A percentile compares a stretch with the other conserved stretches of the same genome.
Evolutionary conservation across 2,888 invertebrate genomes (phyloP).

Genomic region (Cephus nigrinus): DNA sequence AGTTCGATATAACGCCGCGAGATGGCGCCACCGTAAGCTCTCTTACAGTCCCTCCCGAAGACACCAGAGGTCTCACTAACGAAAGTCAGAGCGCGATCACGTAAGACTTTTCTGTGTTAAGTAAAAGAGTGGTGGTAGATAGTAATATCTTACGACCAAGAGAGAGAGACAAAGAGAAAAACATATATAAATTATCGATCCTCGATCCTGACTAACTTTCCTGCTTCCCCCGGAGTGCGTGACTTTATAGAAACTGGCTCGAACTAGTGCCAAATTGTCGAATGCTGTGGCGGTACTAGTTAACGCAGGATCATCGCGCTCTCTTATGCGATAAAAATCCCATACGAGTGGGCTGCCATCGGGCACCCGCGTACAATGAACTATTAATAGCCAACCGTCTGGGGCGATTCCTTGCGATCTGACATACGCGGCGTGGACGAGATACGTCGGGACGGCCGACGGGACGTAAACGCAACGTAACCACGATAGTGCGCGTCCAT

Average conservation of each 20-base stretch:
- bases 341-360: neutral
- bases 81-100: neutral
- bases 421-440: neutral
- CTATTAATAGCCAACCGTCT: constrained; percentile 38
- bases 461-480: neutral
- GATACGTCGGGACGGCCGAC: neutral
- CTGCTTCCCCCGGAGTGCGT: neutral
- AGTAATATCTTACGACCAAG: no score
- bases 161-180: no score
- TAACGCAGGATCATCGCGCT: neutral
- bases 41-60: neutral
- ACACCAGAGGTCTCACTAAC: neutral
- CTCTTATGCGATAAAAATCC: neutral
- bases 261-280: neutral
- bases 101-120: neutral
- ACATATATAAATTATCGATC: neutral
- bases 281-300: neutral
- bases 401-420: constrained; percentile 28
- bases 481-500: neutral
- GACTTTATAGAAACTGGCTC: neutral
- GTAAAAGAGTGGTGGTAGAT: neutral
- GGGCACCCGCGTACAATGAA: constrained; percentile 33
- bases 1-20: neutral
- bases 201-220: neutral
- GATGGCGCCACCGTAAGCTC: neutral